Conservation (phyloP, 2,888 invertebrate genomes). For the Drosophila diplacantha region DNA sequence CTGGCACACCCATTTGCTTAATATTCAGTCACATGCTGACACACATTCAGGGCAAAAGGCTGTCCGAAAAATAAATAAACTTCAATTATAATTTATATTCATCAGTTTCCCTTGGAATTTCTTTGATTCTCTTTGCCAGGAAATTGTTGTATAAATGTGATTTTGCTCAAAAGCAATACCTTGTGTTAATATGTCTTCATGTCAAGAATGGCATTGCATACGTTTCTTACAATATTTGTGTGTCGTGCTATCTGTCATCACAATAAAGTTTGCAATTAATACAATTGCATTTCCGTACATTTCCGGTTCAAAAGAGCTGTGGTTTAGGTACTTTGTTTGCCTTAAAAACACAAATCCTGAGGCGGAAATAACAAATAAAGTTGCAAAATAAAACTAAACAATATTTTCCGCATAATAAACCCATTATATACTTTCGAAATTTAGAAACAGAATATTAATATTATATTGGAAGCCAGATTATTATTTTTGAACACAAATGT, state of each 20-base stretch:
- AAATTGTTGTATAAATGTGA: slow-evolving; percentile 24
- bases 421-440: no score
- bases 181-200: not conserved
- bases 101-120: slow-evolving; percentile 40
- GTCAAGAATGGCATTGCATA: not conserved
- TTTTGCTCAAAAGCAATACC: slow-evolving; percentile 1
- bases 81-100: slow-evolving; percentile 15
- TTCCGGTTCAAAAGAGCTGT: not conserved
- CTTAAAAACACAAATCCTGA: not conserved
- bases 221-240: not conserved
- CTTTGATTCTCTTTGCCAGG: not conserved
- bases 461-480: not conserved
- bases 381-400: not conserved
- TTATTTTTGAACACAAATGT: not conserved
- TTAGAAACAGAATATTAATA: not conserved
- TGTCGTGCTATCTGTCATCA: not conserved
- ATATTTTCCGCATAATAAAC: not conserved
- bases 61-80: slow-evolving; percentile 12
- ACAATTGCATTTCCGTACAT: not conserved
- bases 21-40: slow-evolving; percentile 25
- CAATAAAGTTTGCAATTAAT: not conserved
- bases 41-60: not conserved
- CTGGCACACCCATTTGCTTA: slow-evolving; percentile 25
- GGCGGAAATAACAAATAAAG: not conserved
- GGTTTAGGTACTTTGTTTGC: not conserved